Percentiles rank a stretch among this genome's conserved stretches.
phyloP scores from a whole-genome alignment of 2,888 invertebrate species.

The Thecocarcelia acutangulata region DNA sequence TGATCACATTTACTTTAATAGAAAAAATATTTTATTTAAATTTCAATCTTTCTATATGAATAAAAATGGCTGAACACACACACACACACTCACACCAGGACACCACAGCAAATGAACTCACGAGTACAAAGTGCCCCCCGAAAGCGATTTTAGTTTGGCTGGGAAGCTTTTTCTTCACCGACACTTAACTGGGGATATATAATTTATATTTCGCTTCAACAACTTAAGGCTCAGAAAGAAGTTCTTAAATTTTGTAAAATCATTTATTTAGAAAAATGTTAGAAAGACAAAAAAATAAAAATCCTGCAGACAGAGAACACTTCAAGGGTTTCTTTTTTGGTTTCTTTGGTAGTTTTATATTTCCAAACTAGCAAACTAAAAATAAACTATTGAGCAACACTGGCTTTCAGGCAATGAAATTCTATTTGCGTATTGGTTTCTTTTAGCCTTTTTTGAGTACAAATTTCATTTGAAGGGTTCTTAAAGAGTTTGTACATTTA shows the following conservation, averaged over 20 bases:
- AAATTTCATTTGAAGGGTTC: constrained; percentile 41
- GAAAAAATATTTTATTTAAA: constrained; percentile 65
- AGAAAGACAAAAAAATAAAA: not conserved
- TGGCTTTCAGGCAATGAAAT: not conserved
- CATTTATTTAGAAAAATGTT: not conserved
- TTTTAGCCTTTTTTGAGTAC: not conserved
- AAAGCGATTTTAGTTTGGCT: constrained; percentile 24
- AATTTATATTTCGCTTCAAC: constrained; percentile 12
- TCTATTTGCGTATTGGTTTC: constrained; percentile 9
- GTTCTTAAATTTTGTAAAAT: constrained; percentile 9
- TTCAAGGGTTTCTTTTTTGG: too few relatives aligned
- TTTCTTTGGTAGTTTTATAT: not conserved
- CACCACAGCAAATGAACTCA: not conserved
- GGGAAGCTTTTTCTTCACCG: not conserved
- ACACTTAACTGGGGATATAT: constrained; percentile 15
- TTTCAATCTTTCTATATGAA: constrained; percentile 50
- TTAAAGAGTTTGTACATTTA: constrained; percentile 13
- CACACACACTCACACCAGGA: not conserved
- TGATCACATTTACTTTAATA: constrained; percentile 64
- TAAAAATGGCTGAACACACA: constrained; percentile 14
- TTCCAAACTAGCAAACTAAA: not conserved
- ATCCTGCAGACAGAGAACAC: not conserved
- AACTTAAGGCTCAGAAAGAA: not conserved
- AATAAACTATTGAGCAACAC: not conserved
- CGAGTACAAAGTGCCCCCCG: not conserved